Evolutionary conservation across 1,140 invertebrate species (phyloP).

Genomic region (Cheumatopsyche charites): DNA sequence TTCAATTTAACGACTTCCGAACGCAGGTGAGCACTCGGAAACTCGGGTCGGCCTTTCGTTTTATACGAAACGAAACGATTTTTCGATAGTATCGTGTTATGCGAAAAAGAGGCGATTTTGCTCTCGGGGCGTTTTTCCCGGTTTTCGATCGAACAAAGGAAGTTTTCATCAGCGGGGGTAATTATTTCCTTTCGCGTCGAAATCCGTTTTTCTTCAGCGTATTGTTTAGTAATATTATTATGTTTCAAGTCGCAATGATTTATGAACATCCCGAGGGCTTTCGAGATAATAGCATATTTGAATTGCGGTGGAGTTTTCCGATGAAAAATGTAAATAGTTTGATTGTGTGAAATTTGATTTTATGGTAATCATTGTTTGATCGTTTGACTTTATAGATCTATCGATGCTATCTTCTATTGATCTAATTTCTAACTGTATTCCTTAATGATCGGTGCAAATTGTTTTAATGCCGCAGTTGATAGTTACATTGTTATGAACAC

Average conservation of each 20-base stretch:
- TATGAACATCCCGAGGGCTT: not conserved
- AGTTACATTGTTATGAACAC: too few species aligned
- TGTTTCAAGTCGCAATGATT: conserved; percentile 15
- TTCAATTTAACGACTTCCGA: too few species aligned
- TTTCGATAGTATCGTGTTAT: too few species aligned
- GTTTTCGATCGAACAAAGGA: conserved; percentile 30
- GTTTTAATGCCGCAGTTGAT: too few species aligned
- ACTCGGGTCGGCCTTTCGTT: too few species aligned
- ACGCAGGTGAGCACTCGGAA: too few species aligned
- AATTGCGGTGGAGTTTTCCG: not conserved
- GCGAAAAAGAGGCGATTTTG: not conserved
- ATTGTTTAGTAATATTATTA: conserved; percentile 26
- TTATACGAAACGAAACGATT: too few species aligned
- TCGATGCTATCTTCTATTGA: too few species aligned
- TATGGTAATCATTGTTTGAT: too few species aligned
- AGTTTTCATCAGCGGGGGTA: conserved; percentile 31
- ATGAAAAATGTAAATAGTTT: conserved; percentile 3
- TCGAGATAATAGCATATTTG: conserved; percentile 1
- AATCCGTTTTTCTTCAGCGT: conserved; percentile 3
- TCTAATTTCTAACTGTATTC: too few species aligned
- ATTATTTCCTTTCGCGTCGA: conserved; percentile 28
- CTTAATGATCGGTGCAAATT: too few species aligned
- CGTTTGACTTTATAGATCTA: too few species aligned
- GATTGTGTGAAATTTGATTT: not conserved
- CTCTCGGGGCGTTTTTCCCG: conserved; percentile 15